Evolutionary conservation across 1,140 invertebrate genomes (phyloP).

Genomic region (Camponotus vicinus): DNA sequence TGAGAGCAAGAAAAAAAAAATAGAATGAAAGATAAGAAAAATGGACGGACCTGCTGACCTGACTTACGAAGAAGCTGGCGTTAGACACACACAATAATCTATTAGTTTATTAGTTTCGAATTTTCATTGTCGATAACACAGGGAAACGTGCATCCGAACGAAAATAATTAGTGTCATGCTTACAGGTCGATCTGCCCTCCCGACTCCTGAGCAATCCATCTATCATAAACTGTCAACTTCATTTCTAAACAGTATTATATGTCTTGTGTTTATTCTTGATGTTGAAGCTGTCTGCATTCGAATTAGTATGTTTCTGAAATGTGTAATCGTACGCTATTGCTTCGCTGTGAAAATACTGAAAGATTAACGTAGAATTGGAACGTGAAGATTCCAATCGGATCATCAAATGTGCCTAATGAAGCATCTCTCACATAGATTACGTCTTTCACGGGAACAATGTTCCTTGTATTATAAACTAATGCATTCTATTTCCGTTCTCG

Average conservation of each 20-base stretch:
- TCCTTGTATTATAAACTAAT: slow-evolving; percentile 41
- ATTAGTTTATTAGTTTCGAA: slow-evolving; percentile 57
- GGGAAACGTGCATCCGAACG: slow-evolving; percentile 29
- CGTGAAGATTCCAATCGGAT: slow-evolving; percentile 35
- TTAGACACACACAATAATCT: slow-evolving; percentile 63
- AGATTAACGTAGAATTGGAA: not conserved
- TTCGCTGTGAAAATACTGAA: not conserved
- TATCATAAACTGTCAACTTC: slow-evolving; percentile 13
- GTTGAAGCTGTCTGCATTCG: slow-evolving; percentile 36
- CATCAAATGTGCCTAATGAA: slow-evolving; percentile 69
- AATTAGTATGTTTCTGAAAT: slow-evolving; percentile 6
- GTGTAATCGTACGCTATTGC: too few relatives aligned
- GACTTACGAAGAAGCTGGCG: slow-evolving; percentile 57
- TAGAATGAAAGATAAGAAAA: not conserved
- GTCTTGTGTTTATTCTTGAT: slow-evolving; percentile 37
- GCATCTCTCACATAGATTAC: slow-evolving; percentile 23
- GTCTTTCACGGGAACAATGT: slow-evolving; percentile 18
- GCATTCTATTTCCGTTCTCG: slow-evolving; percentile 3
- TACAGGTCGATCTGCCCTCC: slow-evolving; percentile 47
- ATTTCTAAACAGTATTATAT: slow-evolving; percentile 67
- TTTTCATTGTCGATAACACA: slow-evolving; percentile 54
- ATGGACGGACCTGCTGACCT: slow-evolving; percentile 35
- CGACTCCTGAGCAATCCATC: not conserved
- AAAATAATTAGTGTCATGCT: slow-evolving; percentile 33
- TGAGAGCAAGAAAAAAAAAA: slow-evolving; percentile 43